Conservation (phyloP, 2,113 vertebrate species). For the Heterocephalus glaber region DNA sequence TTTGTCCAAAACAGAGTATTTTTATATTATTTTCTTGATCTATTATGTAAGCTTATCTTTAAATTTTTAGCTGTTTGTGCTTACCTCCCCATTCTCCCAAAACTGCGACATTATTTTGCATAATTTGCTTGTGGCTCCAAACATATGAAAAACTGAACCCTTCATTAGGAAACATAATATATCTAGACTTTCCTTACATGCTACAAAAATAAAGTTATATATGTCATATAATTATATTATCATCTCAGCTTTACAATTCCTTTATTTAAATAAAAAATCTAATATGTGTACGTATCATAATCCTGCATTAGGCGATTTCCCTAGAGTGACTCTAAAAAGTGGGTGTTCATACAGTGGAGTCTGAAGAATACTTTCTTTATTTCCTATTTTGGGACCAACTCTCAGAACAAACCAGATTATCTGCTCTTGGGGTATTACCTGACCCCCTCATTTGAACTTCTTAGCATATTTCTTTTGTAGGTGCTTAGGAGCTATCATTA, state of each 20-base stretch:
- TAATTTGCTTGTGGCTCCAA: constrained; percentile 10
- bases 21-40: not conserved
- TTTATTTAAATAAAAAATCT: not conserved
- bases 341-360: not conserved
- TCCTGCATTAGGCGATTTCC: not conserved
- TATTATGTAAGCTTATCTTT: not conserved
- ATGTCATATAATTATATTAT: not conserved
- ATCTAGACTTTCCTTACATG: not conserved
- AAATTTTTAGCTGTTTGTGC: not conserved
- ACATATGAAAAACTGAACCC: not conserved
- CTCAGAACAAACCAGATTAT: not conserved
- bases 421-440: not conserved
- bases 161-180: not conserved
- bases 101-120: not conserved
- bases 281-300: not conserved
- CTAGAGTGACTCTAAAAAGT: not conserved
- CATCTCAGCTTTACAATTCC: not conserved
- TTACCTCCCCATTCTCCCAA: not conserved
- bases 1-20: not conserved
- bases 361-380: not conserved
- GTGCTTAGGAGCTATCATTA: not conserved
- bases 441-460: not conserved
- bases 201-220: not conserved
- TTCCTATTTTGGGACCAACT: not conserved
- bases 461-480: not conserved